Conservation (phyloP, 2,888 invertebrate genomes). For the Caenorhabditis plicata region DNA sequence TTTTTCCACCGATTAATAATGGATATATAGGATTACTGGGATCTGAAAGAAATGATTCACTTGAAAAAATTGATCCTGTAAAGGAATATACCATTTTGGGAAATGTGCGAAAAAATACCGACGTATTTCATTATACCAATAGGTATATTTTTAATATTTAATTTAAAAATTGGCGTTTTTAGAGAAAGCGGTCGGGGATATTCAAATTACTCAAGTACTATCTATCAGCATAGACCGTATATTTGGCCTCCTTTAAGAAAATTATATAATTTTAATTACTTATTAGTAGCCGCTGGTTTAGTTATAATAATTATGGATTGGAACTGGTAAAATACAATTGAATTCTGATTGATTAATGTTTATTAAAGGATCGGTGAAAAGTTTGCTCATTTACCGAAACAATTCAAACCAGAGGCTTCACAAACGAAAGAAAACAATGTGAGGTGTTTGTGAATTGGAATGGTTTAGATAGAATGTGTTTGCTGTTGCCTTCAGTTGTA, state of each 20-base stretch:
- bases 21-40: no score
- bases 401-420: conserved; percentile 37
- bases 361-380: not conserved
- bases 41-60: no score
- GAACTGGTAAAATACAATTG: conserved; percentile 29
- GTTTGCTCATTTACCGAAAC: conserved; percentile 10
- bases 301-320: conserved; percentile 34
- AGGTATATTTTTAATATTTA: conserved; percentile 18
- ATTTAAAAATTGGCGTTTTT: no score
- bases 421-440: conserved; percentile 12
- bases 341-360: not conserved
- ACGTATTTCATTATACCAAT: conserved; percentile 54
- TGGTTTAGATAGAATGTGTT: no score
- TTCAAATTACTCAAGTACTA: conserved; percentile 48
- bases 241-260: conserved; percentile 59
- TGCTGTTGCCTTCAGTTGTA: no score
- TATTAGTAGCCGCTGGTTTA: conserved; percentile 23
- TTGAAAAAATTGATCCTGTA: conserved; percentile 33
- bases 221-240: conserved; percentile 53
- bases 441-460: no score
- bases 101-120: conserved; percentile 30
- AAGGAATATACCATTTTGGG: conserved; percentile 50
- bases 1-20: no score
- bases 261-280: conserved; percentile 44
- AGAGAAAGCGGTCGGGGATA: conserved; percentile 53